These are phyloP conservation scores for Myathropa florea DNA, from an alignment of 2,888 invertebrate genomes.

Conservation along the genomic window DNA sequence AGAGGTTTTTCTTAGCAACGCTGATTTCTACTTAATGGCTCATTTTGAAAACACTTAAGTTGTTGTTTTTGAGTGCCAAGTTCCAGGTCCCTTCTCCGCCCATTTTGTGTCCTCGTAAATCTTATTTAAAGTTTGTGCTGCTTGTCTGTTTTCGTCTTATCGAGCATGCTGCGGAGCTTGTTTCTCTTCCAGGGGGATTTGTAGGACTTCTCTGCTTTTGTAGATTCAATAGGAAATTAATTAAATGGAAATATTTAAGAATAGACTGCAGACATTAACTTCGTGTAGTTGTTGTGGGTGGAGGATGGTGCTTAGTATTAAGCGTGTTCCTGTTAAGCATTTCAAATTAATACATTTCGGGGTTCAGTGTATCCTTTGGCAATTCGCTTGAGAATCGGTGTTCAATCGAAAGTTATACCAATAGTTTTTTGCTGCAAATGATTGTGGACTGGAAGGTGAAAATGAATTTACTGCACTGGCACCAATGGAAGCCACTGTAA, in stretches of 20 bases:
- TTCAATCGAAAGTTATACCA: not conserved
- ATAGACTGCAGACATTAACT: not conserved
- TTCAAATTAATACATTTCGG: not conserved
- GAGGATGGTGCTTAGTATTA: not conserved
- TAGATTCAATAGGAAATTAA: constrained; percentile 42
- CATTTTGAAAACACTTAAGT: constrained; percentile 44
- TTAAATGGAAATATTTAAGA: constrained; percentile 52
- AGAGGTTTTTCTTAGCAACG: constrained; percentile 15
- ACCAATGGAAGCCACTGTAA: not conserved
- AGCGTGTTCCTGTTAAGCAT: not conserved
- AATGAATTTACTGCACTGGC: not conserved
- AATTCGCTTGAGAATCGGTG: not conserved
- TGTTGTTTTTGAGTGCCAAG: constrained; percentile 37
- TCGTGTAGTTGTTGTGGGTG: not conserved
- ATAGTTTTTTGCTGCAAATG: not conserved
- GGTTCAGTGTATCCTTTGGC: not conserved
- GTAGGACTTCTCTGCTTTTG: constrained; percentile 3
- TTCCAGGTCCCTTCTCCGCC: not conserved
- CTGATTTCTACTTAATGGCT: constrained; percentile 53
- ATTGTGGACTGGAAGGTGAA: not conserved
- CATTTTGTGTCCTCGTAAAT: constrained; percentile 51
- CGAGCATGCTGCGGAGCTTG: constrained; percentile 1
- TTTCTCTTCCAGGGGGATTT: constrained; percentile 20
- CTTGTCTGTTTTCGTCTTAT: constrained; percentile 37
- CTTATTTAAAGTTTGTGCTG: constrained; percentile 49